Evolutionary conservation across 2,888 invertebrate species (phyloP).

Genomic region (Odiellus spinosus): DNA sequence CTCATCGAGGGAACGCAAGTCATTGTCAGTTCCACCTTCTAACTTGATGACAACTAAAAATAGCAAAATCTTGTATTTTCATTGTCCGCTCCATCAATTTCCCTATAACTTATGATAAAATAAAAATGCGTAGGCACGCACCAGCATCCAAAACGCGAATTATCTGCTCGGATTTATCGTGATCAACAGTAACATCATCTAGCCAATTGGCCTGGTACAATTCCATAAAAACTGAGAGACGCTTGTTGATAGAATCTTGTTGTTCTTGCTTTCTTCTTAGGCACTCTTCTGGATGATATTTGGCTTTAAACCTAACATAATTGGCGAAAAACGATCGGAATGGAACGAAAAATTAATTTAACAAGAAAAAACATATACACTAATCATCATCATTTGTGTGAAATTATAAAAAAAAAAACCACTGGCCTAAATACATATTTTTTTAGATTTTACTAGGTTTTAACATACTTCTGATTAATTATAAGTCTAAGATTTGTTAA

Average conservation of each 20-base stretch:
- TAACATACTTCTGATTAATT: too few species aligned
- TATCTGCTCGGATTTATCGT: constrained; percentile 54
- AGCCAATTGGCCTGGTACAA: constrained; percentile 50
- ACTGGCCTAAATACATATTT: background rate
- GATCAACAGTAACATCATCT: constrained; percentile 64
- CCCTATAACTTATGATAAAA: too few species aligned
- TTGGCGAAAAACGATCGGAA: background rate
- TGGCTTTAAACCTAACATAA: constrained; percentile 78
- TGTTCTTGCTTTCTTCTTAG: constrained; percentile 77
- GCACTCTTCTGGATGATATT: constrained; percentile 96
- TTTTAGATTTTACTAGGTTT: too few species aligned
- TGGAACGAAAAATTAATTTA: background rate
- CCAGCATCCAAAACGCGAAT: constrained; percentile 74
- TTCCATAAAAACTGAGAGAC: constrained; percentile 75
- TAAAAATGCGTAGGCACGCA: constrained; percentile 16
- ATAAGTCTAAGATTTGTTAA: too few species aligned
- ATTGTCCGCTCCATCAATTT: too few species aligned
- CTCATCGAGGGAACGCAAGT: constrained; percentile 64
- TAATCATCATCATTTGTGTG: background rate
- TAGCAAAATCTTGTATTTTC: too few species aligned
- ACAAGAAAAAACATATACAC: background rate
- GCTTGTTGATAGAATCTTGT: constrained; percentile 58
- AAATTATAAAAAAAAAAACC: background rate
- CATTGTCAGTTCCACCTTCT: constrained; percentile 63
- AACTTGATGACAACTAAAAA: constrained; percentile 70